Evolutionary conservation across 2,797 vertebrate genomes (phyloP).

Genomic region (Benthosema pterotum): DNA sequence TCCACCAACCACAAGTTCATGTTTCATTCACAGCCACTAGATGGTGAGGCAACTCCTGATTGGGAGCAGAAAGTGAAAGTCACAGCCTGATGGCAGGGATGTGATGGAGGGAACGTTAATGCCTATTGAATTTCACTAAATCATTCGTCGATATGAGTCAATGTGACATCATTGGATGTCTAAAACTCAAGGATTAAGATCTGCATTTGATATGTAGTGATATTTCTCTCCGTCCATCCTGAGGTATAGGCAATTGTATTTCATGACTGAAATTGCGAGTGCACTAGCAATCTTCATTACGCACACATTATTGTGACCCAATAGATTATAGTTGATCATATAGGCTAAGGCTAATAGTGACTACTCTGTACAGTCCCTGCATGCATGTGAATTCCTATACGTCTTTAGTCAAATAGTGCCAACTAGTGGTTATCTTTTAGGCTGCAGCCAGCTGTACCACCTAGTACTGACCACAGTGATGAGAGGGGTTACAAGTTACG

Average conservation of each 20-base stretch:
- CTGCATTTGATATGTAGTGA: background rate
- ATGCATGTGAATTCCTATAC: background rate
- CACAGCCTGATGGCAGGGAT: background rate
- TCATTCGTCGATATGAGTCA: background rate
- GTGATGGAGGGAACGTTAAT: too few relatives aligned
- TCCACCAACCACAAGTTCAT: constrained; percentile 5
- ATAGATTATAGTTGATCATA: background rate
- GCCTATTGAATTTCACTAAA: background rate
- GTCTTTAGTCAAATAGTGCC: background rate
- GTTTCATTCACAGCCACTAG: constrained; percentile 60
- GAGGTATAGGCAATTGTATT: background rate
- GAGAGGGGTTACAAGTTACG: constrained; percentile 5
- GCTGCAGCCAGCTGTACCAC: background rate
- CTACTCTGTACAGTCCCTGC: background rate
- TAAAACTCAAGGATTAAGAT: background rate
- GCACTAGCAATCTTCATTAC: background rate
- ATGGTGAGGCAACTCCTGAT: constrained; percentile 61
- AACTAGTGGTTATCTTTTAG: constrained; percentile 5
- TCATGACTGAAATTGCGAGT: background rate
- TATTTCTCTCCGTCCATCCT: background rate
- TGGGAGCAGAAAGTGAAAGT: constrained; percentile 12
- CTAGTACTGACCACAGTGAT: background rate
- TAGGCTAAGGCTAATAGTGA: background rate
- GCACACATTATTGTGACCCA: background rate
- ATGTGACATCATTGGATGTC: background rate